Percentiles rank a stretch among this genome's conserved stretches.
phyloP scores from a whole-genome alignment of 64 coral and sea anemone species.

The Hydrozoanthus tunicans region DNA sequence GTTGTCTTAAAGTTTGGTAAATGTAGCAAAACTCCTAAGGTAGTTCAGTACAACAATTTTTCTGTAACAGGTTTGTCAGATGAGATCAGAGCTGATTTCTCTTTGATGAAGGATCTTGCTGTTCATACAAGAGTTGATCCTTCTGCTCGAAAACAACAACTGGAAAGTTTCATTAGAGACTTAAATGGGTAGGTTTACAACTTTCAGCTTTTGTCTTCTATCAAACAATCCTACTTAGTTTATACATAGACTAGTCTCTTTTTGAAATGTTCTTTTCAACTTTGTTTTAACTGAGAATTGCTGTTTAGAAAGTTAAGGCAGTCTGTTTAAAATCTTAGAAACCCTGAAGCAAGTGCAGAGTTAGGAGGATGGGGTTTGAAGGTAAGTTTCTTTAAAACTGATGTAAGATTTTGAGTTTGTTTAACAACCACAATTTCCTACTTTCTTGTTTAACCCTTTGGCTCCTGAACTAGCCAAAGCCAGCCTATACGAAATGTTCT shows the following conservation, averaged over 20 bases:
- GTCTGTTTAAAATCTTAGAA: conserved; percentile 39
- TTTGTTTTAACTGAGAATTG: too few species aligned
- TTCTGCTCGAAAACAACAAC: conserved; percentile 42
- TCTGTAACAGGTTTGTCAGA: conserved; percentile 78
- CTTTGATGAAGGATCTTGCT: conserved; percentile 94
- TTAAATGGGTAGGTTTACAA: conserved; percentile 60
- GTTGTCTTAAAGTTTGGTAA: too few species aligned
- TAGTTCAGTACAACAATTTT: background rate
- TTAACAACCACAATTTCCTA: too few species aligned
- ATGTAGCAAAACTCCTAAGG: background rate
- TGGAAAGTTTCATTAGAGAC: conserved; percentile 70
- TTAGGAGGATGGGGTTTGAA: conserved; percentile 77
- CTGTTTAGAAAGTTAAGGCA: background rate
- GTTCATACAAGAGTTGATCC: conserved; percentile 92
- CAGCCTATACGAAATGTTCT: too few species aligned
- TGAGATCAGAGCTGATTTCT: conserved; percentile 93
- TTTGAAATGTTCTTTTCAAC: too few species aligned
- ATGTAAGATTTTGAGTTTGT: too few species aligned
- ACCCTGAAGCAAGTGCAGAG: conserved; percentile 45
- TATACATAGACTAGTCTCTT: too few species aligned
- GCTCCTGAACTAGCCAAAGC: too few species aligned
- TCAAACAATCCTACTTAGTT: too few species aligned
- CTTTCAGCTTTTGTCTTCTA: too few species aligned
- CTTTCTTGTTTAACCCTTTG: too few species aligned
- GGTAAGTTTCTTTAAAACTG: conserved; percentile 43